Evolutionary conservation across 23 tunicate genomes (phyloP).

Genomic region (Trididemnum clinides): DNA sequence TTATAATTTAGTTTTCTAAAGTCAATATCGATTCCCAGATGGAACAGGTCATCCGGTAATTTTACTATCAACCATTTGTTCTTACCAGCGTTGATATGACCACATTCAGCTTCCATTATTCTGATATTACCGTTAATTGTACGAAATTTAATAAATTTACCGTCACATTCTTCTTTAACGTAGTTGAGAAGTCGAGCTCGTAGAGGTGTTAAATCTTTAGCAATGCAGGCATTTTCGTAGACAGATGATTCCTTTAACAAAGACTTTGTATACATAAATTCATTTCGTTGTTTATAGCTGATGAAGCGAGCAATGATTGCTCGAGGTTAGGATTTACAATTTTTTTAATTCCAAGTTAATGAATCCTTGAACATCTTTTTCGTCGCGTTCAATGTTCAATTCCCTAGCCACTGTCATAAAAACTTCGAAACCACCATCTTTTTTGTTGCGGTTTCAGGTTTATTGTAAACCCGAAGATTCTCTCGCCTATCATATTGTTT

Average conservation of each 20-base stretch:
- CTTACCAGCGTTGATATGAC: not conserved
- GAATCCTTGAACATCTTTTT: too few species aligned
- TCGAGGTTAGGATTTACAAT: not conserved
- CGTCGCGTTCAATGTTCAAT: not conserved
- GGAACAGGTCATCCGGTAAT: not conserved
- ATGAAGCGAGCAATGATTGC: not conserved
- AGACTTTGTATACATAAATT: not conserved
- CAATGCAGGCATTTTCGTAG: not conserved
- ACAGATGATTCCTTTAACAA: not conserved
- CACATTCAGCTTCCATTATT: not conserved
- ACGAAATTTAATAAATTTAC: not conserved
- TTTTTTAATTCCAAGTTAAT: not conserved
- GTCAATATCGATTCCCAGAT: not conserved
- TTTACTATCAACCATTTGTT: not conserved
- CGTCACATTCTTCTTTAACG: not conserved
- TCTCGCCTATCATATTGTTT: not conserved
- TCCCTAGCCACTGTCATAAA: not conserved
- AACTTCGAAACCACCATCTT: not conserved
- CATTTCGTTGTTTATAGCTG: not conserved
- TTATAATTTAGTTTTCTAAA: too few species aligned
- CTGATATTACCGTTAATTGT: not conserved
- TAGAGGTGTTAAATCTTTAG: not conserved
- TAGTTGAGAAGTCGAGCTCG: not conserved
- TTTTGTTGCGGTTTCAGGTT: not conserved
- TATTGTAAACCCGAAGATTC: not conserved